These are phyloP conservation scores for Cydia strobilella DNA, from an alignment of 1,140 invertebrate species.

Conservation along the genomic window DNA sequence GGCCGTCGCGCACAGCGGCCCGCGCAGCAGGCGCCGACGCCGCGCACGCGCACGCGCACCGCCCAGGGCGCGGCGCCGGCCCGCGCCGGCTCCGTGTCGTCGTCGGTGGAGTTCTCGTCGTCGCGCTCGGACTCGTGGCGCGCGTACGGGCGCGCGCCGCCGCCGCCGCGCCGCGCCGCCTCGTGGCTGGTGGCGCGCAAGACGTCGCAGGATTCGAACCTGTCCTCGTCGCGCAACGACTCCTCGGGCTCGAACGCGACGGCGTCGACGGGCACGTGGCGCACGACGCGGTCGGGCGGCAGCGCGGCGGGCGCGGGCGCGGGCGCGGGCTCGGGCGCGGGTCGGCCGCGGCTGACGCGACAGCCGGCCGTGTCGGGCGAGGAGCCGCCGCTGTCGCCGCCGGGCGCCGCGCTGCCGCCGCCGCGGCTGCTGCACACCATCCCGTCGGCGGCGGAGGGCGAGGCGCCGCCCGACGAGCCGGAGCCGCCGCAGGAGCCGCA, in stretches of 20 bases:
- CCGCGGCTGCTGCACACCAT: slow-evolving; percentile 86
- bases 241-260: slow-evolving; percentile 92
- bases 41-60: slow-evolving; percentile 53
- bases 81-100: slow-evolving; percentile 90
- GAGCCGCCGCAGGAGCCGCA: slow-evolving; percentile 39
- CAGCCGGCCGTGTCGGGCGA: slow-evolving; percentile 88
- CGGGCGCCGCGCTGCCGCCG: slow-evolving; percentile 80
- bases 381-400: slow-evolving; percentile 84
- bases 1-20: slow-evolving; percentile 47
- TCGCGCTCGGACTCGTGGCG: slow-evolving; percentile 91
- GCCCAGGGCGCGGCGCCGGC: slow-evolving; percentile 82
- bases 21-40: slow-evolving; percentile 50
- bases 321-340: slow-evolving; percentile 69
- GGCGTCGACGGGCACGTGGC: slow-evolving; percentile 91
- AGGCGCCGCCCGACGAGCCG: slow-evolving; percentile 85
- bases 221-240: slow-evolving; percentile 92
- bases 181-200: slow-evolving; percentile 94
- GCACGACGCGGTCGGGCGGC: slow-evolving; percentile 88
- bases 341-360: slow-evolving; percentile 86
- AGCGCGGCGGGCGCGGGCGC: slow-evolving; percentile 71
- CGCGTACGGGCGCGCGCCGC: slow-evolving; percentile 86
- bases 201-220: slow-evolving; percentile 93
- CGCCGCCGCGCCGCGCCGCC: slow-evolving; percentile 88
- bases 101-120: slow-evolving; percentile 94
- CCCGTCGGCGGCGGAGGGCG: slow-evolving; percentile 90